Conservation (phyloP, 2,113 vertebrate species). For the Athene noctua region DNA sequence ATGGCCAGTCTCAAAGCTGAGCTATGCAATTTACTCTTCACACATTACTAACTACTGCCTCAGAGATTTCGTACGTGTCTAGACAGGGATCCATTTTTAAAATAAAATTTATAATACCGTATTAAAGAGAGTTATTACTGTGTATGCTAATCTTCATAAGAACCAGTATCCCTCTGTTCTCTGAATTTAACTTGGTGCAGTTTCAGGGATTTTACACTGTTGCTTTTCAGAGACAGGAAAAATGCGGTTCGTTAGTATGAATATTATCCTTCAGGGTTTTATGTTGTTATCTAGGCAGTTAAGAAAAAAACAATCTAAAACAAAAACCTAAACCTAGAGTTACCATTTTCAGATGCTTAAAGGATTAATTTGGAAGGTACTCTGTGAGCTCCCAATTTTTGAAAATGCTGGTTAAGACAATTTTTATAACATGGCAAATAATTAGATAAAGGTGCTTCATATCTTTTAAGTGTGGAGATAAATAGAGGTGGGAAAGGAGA, state of each 20-base stretch:
- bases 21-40: neutral
- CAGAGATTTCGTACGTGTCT: neutral
- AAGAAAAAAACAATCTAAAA: neutral
- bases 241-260: neutral
- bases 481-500: neutral
- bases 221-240: neutral
- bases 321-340: neutral
- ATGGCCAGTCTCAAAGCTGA: neutral
- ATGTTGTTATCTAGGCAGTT: neutral
- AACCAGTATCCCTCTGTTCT: neutral
- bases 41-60: neutral
- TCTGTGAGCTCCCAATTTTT: neutral
- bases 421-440: neutral
- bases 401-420: neutral
- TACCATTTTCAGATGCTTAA: neutral
- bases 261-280: neutral
- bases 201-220: neutral
- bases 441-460: neutral
- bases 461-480: neutral
- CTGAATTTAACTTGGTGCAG: neutral
- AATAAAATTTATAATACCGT: neutral
- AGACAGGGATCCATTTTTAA: neutral
- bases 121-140: neutral
- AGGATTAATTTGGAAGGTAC: neutral
- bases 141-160: neutral